A percentile compares a stretch with the other conserved stretches of the same genome.
Conservation (phyloP, 2,113 vertebrate species). For the Plecotus auritus region DNA sequence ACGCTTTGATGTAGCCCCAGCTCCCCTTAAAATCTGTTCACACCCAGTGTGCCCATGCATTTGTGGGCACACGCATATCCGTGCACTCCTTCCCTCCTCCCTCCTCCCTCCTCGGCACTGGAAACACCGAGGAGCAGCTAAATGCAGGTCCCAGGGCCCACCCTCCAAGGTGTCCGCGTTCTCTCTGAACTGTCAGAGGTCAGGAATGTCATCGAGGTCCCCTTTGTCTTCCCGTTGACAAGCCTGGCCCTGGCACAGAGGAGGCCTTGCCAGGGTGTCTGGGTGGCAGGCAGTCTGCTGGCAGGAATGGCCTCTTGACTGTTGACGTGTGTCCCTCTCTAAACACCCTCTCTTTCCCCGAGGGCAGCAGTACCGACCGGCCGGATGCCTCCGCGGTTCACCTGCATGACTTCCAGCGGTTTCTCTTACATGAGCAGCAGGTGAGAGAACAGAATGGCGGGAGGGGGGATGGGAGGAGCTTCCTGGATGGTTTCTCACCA, state of each 20-base stretch:
- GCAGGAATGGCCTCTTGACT: rapidly evolving
- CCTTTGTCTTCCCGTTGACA: background rate
- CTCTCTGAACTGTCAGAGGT: background rate
- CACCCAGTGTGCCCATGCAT: rapidly evolving
- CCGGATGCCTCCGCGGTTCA: conserved; percentile 89
- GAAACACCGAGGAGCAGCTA: background rate
- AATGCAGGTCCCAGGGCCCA: background rate
- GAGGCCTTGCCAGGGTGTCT: background rate
- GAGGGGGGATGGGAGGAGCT: background rate
- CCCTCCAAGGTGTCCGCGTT: background rate
- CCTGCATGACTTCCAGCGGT: conserved; percentile 95
- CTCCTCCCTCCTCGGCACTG: too few species aligned
- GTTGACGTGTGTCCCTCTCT: background rate
- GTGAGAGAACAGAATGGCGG: conserved; percentile 75
- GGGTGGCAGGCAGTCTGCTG: background rate
- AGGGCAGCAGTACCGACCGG: conserved; percentile 90
- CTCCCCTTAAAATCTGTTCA: background rate
- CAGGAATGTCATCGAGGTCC: background rate
- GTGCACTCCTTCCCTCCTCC: rapidly evolving
- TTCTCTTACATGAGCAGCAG: conserved; percentile 92
- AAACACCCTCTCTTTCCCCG: background rate
- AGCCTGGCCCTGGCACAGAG: rapidly evolving
- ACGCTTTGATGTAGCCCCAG: background rate
- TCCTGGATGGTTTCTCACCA: rapidly evolving
- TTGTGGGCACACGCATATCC: rapidly evolving